phyloP scores from a whole-genome alignment of 2,113 vertebrate genomes.

The Podarcis muralis region DNA sequence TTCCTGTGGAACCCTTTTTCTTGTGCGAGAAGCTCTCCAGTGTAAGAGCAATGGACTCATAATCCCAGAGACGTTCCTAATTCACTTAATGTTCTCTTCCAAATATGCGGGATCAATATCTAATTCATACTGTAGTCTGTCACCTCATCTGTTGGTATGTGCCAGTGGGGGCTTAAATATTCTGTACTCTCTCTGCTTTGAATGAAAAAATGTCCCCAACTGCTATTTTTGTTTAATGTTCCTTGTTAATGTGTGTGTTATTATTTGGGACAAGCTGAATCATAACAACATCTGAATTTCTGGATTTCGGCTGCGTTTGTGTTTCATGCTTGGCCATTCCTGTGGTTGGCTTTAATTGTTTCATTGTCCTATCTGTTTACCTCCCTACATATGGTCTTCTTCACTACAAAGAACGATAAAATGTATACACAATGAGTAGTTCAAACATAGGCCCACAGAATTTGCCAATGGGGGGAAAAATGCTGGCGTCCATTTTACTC shows the following conservation, averaged over 20 bases:
- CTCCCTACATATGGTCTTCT: slow-evolving; percentile 23
- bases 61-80: slow-evolving; percentile 24
- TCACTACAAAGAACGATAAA: slow-evolving; percentile 7
- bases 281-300: slow-evolving; percentile 23
- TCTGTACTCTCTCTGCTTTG: slow-evolving; percentile 36
- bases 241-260: slow-evolving; percentile 21
- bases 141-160: background rate
- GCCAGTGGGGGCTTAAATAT: background rate
- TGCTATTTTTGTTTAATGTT: slow-evolving; percentile 5
- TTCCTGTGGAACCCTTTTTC: background rate
- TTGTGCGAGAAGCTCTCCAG: background rate
- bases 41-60: background rate
- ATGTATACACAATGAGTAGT: slow-evolving; percentile 15
- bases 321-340: slow-evolving; percentile 10
- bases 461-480: background rate
- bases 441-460: slow-evolving; percentile 2
- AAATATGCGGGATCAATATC: slow-evolving; percentile 12
- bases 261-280: slow-evolving; percentile 32
- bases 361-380: slow-evolving; percentile 26
- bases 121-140: slow-evolving; percentile 29
- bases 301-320: slow-evolving; percentile 38
- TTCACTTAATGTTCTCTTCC: slow-evolving; percentile 20
- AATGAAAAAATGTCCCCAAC: slow-evolving; percentile 11
- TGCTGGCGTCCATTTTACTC: slow-evolving; percentile 12
- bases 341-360: slow-evolving; percentile 25